A percentile compares a stretch with the other conserved stretches of the same genome.
Evolutionary conservation across 2,113 vertebrate genomes (phyloP).

Genomic region (Callipepla squamata): DNA sequence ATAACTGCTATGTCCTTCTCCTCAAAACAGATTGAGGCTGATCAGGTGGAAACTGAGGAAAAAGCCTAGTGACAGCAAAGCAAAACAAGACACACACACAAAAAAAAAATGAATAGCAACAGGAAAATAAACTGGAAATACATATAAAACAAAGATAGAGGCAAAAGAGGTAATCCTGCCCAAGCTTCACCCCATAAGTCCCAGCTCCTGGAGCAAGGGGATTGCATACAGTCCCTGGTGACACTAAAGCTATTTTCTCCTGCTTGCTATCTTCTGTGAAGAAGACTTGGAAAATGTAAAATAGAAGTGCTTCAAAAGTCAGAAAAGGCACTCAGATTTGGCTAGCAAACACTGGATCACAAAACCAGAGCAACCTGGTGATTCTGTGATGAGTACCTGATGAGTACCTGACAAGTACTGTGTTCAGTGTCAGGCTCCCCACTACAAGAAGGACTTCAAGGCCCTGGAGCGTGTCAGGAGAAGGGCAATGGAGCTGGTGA

Average conservation of each 20-base stretch:
- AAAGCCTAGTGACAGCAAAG: background rate
- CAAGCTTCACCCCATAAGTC: background rate
- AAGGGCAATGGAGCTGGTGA: too few relatives aligned
- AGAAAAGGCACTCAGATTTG: background rate
- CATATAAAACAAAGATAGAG: background rate
- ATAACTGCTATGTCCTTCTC: background rate
- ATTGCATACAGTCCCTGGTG: background rate
- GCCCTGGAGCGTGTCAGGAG: too few relatives aligned
- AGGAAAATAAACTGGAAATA: conserved; percentile 24
- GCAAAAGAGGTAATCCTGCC: background rate
- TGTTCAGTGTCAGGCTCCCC: too few relatives aligned
- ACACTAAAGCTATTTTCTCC: background rate
- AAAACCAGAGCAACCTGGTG: background rate
- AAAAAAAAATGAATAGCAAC: background rate
- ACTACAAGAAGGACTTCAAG: too few relatives aligned
- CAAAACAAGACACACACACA: background rate
- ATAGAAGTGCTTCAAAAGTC: background rate
- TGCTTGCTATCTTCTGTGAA: background rate
- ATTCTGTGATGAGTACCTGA: background rate
- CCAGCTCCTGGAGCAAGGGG: background rate
- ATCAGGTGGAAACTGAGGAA: conserved; percentile 9
- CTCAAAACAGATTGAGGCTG: background rate
- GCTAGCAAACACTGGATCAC: background rate
- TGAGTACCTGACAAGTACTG: too few relatives aligned
- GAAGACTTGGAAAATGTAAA: background rate